Base-by-base conservation (phyloP, 2,888 invertebrate species). In the Leptothorax acervorum region DNA sequence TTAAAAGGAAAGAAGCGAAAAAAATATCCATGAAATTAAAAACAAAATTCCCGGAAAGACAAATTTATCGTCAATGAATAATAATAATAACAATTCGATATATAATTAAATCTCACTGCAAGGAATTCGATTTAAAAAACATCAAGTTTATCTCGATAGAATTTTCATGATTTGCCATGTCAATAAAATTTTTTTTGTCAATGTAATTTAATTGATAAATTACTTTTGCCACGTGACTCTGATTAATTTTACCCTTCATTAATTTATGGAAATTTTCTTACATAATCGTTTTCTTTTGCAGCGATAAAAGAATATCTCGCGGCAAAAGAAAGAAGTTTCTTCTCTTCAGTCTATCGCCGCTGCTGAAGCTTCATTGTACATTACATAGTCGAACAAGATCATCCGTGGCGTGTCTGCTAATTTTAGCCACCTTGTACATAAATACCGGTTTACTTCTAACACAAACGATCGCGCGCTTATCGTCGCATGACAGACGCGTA, bases 261-360 rank as follows among this genome's bases (percentile, higher is more conserved):
- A 55, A 66, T 76, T 18, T 28, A 3, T 53, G n/a, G 28, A 76
- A 76, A 76, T n/a, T 23, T 55, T 62, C 11, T 65, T 23, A 31
- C 18, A 23, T 8, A 9, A 42, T 53, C n/a, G 39, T n/a, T 15
- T 9, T 48, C 9, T 39, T 42, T 53, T 35, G 12, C 8, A 28
- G 2, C 3, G 65, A 66, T 66, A 55, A 53, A 23, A 12, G 1
- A 62, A 48, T 75, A 75, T 76, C 53, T 53, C 76, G 12, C 28
- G 28, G n/a, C 18, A 48, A 5, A 23, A 48, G 23, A 35, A 28
- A 42, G 9, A 42, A 42, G 15, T 53, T 28, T 39, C 42, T 28
- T 39, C 42, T 53, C 28, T 53, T 55, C 65, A 12, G 45, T 35
- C 12, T 35, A 35, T 48, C 15, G 42, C 11, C 23, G 28, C 18